Percentiles rank a stretch among this genome's conserved stretches.
These are phyloP conservation scores for Montifringilla adamsi DNA, from an alignment of 2,113 vertebrate genomes.

Conservation along the genomic window DNA sequence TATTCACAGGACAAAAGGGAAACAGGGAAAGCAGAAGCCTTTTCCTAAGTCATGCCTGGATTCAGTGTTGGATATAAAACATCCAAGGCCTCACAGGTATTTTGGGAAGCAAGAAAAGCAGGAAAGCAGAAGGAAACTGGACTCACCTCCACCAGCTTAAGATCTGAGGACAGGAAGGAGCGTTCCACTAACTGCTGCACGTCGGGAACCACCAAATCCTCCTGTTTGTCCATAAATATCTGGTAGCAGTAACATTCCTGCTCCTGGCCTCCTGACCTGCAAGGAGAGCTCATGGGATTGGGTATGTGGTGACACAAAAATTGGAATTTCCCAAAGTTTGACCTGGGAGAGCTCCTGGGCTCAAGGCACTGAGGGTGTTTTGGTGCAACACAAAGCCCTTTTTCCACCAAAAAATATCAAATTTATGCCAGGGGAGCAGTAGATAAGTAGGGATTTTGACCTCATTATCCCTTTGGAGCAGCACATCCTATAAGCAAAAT, in stretches of 20 bases:
- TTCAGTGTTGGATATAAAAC: neutral
- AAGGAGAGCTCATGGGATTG: neutral
- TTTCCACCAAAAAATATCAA: neutral
- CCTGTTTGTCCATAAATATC: slow-evolving; percentile 88
- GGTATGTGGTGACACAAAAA: neutral
- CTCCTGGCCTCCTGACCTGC: slow-evolving; percentile 72
- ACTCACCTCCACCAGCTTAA: slow-evolving; percentile 84
- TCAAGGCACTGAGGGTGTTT: neutral
- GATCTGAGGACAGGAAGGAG: slow-evolving; percentile 79
- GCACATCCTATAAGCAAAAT: neutral
- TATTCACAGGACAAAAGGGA: neutral
- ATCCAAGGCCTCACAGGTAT: neutral
- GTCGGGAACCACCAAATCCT: slow-evolving; percentile 81
- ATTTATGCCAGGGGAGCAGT: neutral
- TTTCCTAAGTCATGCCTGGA: neutral
- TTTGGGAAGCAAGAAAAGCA: neutral
- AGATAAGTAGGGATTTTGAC: neutral
- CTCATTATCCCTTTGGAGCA: neutral
- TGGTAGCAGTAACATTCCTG: slow-evolving; percentile 88
- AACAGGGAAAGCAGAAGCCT: neutral
- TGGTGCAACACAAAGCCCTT: neutral
- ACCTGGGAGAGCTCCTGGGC: neutral
- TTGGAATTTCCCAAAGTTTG: neutral
- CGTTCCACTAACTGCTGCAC: slow-evolving; percentile 89
- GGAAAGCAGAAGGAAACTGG: neutral